Evolutionary conservation across 2,113 vertebrate species (phyloP).

Genomic region (Esox niger): DNA sequence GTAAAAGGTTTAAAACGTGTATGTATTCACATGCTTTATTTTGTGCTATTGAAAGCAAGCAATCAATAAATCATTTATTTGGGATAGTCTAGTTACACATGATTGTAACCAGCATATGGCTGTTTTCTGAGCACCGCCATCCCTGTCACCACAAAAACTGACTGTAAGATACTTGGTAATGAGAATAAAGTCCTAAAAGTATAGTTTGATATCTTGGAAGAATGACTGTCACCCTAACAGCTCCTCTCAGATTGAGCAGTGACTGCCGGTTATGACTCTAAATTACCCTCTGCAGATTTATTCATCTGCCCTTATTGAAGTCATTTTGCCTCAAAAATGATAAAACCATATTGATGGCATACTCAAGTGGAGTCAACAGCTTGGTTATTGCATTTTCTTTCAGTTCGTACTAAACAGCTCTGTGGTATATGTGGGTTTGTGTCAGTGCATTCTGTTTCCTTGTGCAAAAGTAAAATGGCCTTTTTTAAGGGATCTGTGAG

Average conservation of each 20-base stretch:
- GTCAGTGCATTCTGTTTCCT: not conserved
- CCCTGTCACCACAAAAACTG: not conserved
- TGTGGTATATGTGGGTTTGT: not conserved
- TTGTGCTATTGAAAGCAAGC: no score
- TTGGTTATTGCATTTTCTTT: constrained; percentile 1
- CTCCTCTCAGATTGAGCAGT: not conserved
- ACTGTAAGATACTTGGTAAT: not conserved
- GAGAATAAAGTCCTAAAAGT: not conserved
- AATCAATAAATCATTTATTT: not conserved
- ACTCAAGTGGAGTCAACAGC: constrained; percentile 12
- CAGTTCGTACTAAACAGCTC: constrained; percentile 9
- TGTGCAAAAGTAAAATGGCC: constrained; percentile 34
- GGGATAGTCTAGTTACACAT: not conserved
- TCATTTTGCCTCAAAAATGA: constrained; percentile 21
- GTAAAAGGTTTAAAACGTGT: no score
- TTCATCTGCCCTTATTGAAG: constrained; percentile 1
- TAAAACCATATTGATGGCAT: constrained; percentile 17
- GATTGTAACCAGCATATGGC: not conserved
- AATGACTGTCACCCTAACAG: not conserved
- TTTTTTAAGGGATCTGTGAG: constrained; percentile 41
- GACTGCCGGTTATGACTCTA: not conserved
- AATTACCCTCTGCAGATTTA: not conserved
- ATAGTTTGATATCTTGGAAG: constrained; percentile 3
- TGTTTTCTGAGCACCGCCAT: not conserved
- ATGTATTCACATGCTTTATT: no score